Evolutionary conservation across 2,888 invertebrate genomes (phyloP).

Genomic region (Phania funesta): DNA sequence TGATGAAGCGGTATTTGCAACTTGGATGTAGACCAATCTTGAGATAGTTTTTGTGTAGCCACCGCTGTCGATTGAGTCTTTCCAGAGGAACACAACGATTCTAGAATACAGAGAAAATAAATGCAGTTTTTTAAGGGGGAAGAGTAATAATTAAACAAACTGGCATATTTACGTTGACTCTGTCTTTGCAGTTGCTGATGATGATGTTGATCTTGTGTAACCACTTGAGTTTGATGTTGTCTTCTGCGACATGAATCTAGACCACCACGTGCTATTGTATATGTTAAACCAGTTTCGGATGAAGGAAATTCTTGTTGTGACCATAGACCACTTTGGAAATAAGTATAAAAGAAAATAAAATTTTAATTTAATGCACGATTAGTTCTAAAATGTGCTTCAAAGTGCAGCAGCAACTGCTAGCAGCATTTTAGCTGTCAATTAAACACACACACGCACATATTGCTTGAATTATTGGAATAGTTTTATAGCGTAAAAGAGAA

Average conservation of each 20-base stretch:
- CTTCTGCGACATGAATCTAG: conserved; percentile 71
- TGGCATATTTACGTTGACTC: conserved; percentile 69
- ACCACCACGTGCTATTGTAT: conserved; percentile 77
- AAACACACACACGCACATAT: conserved; percentile 30
- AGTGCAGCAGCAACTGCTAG: conserved; percentile 3
- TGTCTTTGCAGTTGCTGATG: conserved; percentile 72
- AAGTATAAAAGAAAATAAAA: conserved; percentile 23
- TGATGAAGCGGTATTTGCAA: conserved; percentile 34
- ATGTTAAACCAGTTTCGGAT: conserved; percentile 79
- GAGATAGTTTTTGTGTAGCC: conserved; percentile 76
- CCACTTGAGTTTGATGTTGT: conserved; percentile 70
- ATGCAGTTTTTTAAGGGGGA: conserved; percentile 73
- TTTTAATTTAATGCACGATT: conserved; percentile 21
- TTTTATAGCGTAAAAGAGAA: conserved; percentile 42
- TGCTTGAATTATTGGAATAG: conserved; percentile 64
- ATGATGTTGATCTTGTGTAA: conserved; percentile 70
- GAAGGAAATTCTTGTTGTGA: conserved; percentile 78
- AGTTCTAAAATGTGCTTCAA: background rate
- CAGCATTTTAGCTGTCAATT: conserved; percentile 53
- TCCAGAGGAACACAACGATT: conserved; percentile 75
- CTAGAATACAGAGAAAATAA: conserved; percentile 7
- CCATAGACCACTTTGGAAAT: conserved; percentile 73
- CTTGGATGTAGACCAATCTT: conserved; percentile 69
- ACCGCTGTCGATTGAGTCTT: conserved; percentile 77
- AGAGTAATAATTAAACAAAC: conserved; percentile 67